Conservation (phyloP, 2,797 vertebrate species). For the Cyclura pinguis region DNA sequence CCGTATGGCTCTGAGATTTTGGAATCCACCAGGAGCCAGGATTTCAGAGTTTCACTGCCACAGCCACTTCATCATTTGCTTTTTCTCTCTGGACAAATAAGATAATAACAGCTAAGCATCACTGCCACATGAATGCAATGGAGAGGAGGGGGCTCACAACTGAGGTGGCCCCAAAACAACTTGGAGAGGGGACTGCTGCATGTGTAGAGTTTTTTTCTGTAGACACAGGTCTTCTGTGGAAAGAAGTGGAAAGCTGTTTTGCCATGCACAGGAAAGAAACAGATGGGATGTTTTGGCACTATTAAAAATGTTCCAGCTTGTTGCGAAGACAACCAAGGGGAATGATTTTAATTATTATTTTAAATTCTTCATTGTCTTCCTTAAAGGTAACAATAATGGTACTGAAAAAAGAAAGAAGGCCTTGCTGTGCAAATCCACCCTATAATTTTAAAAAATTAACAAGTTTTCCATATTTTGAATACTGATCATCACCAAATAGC, state of each 20-base stretch:
- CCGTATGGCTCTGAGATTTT: too few species aligned
- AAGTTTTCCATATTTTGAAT: slow-evolving; percentile 71
- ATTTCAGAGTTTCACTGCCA: neutral
- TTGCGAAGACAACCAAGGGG: slow-evolving; percentile 65
- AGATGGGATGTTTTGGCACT: slow-evolving; percentile 72
- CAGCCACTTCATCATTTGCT: neutral
- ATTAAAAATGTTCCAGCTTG: slow-evolving; percentile 67
- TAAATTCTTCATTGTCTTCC: slow-evolving; percentile 76
- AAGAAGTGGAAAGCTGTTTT: slow-evolving; percentile 59
- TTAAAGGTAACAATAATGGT: slow-evolving; percentile 72
- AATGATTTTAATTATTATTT: slow-evolving; percentile 75
- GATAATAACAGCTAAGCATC: neutral
- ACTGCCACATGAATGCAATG: neutral
- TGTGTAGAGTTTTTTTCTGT: neutral
- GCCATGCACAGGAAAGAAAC: slow-evolving; percentile 71
- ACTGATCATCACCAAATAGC: slow-evolving; percentile 62
- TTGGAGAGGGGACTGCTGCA: neutral
- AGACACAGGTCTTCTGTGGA: neutral
- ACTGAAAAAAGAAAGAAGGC: slow-evolving; percentile 71
- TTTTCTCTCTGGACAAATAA: neutral
- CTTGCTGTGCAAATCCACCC: slow-evolving; percentile 71
- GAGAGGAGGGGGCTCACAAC: too few species aligned
- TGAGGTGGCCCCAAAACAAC: neutral
- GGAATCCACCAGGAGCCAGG: too few species aligned
- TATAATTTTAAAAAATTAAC: slow-evolving; percentile 69